These are phyloP conservation scores for Mormyrus hasselquistii DNA, from an alignment of 2,797 vertebrate genomes.

Conservation along the genomic window DNA sequence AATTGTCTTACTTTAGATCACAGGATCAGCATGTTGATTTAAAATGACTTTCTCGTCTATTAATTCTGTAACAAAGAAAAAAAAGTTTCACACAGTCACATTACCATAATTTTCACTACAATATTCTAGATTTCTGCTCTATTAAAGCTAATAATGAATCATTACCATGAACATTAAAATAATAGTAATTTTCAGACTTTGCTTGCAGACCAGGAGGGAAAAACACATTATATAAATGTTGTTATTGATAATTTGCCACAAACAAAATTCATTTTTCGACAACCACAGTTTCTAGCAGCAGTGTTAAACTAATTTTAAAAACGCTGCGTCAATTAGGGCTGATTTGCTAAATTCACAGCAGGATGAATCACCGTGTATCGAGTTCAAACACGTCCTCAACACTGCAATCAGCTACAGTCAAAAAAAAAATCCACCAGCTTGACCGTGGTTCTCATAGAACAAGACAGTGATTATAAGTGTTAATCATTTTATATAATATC, in stretches of 20 bases:
- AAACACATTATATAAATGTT: background rate
- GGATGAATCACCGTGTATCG: background rate
- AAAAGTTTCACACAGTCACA: background rate
- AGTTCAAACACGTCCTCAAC: background rate
- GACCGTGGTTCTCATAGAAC: background rate
- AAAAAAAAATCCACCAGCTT: background rate
- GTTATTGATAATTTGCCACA: background rate
- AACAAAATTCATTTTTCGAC: background rate
- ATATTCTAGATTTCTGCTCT: background rate
- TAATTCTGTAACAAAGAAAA: background rate
- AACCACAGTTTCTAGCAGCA: background rate
- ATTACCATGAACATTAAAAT: background rate
- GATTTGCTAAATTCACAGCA: background rate
- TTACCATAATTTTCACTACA: background rate
- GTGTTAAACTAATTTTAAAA: background rate
- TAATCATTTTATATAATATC: background rate
- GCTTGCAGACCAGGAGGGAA: background rate
- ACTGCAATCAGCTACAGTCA: background rate
- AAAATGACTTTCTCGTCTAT: background rate
- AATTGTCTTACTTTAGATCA: background rate
- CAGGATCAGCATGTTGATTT: background rate
- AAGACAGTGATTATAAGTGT: background rate
- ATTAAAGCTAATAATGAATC: background rate
- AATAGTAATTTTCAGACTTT: background rate
- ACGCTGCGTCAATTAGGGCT: background rate